These are phyloP conservation scores for Eupithecia subfuscata DNA, from an alignment of 2,888 invertebrate genomes.

Conservation along the genomic window DNA sequence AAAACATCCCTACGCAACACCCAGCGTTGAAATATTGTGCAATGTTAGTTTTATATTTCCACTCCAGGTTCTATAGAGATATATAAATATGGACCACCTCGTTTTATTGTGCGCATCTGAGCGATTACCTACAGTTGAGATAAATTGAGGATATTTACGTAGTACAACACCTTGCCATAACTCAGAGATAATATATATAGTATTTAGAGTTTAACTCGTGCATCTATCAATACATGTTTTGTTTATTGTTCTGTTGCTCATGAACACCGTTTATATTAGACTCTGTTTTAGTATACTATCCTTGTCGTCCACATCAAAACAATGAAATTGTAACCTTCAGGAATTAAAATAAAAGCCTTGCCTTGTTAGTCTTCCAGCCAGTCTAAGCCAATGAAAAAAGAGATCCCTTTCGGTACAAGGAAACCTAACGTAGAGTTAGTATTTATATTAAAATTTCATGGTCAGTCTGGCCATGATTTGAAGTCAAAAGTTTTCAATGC, in stretches of 20 bases:
- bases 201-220: neutral
- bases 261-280: neutral
- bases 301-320: neutral
- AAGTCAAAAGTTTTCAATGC: too few relatives aligned
- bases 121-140: slow-evolving; percentile 3
- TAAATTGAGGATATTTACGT: neutral
- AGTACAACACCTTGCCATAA: neutral
- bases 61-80: slow-evolving; percentile 9
- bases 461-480: too few relatives aligned
- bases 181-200: neutral
- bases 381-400: too few relatives aligned
- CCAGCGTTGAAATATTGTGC: slow-evolving; percentile 9
- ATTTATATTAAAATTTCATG: too few relatives aligned
- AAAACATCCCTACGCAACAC: neutral
- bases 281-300: neutral
- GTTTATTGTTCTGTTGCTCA: neutral
- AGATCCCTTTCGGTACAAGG: too few relatives aligned
- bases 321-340: neutral
- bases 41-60: slow-evolving; percentile 23
- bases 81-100: slow-evolving; percentile 10
- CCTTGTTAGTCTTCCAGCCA: too few relatives aligned
- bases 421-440: too few relatives aligned
- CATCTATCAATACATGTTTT: neutral
- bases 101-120: slow-evolving; percentile 14
- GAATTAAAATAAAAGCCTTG: neutral